Evolutionary conservation across 1,140 invertebrate species (phyloP).

Genomic region (Hycleus phaleratus): DNA sequence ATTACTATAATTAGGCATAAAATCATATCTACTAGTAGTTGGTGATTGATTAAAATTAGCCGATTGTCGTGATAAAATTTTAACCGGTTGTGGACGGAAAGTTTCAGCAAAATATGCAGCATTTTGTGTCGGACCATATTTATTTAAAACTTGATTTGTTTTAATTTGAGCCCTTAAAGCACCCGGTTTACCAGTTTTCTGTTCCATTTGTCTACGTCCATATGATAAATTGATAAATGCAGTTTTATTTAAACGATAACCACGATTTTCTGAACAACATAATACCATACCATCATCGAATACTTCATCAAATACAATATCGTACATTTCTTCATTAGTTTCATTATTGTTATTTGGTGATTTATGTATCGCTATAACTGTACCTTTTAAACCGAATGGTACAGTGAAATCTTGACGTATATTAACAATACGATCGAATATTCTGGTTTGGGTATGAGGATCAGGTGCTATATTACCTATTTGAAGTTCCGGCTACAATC

Average conservation of each 20-base stretch:
- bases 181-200: slow-evolving; percentile 36
- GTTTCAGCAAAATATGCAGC: too few species aligned
- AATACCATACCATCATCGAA: slow-evolving; percentile 60
- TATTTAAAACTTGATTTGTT: too few species aligned
- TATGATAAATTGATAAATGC: slow-evolving; percentile 57
- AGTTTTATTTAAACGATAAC: slow-evolving; percentile 47
- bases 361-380: slow-evolving; percentile 63
- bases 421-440: slow-evolving; percentile 81
- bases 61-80: background rate
- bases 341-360: slow-evolving; percentile 42
- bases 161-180: background rate
- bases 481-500: slow-evolving; percentile 45
- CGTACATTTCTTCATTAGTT: slow-evolving; percentile 50
- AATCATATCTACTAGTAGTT: background rate
- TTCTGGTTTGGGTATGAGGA: slow-evolving; percentile 50
- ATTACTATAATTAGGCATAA: background rate
- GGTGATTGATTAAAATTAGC: background rate
- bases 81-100: background rate
- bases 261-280: slow-evolving; percentile 44
- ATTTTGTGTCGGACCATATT: too few species aligned
- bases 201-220: slow-evolving; percentile 43
- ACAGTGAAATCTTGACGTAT: slow-evolving; percentile 65
- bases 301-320: slow-evolving; percentile 68
- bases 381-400: slow-evolving; percentile 74
- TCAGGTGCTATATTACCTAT: slow-evolving; percentile 55